Evolutionary conservation across 2,797 vertebrate species (phyloP).

Genomic region (Hafferia zeledoni): DNA sequence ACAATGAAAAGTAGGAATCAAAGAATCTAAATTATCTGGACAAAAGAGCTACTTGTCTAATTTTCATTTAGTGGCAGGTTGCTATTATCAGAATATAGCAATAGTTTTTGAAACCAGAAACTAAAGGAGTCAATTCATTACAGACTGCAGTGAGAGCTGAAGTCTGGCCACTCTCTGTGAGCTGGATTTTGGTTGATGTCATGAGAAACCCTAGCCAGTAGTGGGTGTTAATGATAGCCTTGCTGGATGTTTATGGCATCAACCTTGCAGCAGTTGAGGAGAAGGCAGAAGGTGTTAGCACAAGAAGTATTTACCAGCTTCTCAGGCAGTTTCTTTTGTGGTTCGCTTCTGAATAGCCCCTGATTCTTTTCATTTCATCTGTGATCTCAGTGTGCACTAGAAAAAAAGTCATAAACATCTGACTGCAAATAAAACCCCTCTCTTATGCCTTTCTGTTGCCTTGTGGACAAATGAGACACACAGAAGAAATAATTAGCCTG

Average conservation of each 20-base stretch:
- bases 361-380: not conserved
- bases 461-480: not conserved
- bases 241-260: not conserved
- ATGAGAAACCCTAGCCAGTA: conserved; percentile 2
- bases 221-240: not conserved
- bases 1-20: not conserved
- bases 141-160: not conserved
- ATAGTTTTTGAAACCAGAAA: not conserved
- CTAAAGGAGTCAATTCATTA: not conserved
- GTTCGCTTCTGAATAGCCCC: not conserved
- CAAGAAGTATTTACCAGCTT: not conserved
- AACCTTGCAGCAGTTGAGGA: not conserved
- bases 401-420: not conserved
- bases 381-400: not conserved
- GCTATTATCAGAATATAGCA: not conserved
- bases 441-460: not conserved
- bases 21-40: not conserved
- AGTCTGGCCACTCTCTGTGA: not conserved
- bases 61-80: not conserved
- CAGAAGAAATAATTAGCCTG: not conserved
- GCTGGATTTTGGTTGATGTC: not conserved
- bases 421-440: not conserved
- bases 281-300: not conserved
- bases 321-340: not conserved
- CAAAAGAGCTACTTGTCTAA: not conserved